Percentiles rank a stretch among this genome's conserved stretches.
These are phyloP conservation scores for Scatophagus argus DNA, from an alignment of 2,113 vertebrate genomes.

Conservation along the genomic window DNA sequence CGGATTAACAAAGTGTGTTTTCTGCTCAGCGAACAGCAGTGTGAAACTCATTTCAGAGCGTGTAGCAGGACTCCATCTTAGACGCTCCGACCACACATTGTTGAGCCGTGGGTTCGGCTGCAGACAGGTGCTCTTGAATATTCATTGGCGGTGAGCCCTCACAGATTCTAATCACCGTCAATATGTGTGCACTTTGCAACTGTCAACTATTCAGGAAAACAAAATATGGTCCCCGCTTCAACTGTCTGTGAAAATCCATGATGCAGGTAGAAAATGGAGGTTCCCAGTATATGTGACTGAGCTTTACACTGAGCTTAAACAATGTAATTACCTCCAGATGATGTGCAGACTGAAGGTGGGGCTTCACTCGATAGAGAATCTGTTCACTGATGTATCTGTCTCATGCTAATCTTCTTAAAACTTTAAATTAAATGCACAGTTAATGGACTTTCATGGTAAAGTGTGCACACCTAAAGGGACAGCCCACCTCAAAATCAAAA, in stretches of 20 bases:
- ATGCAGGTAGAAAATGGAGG: conserved; percentile 47
- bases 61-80: conserved; percentile 54
- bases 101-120: conserved; percentile 59
- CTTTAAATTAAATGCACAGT: not conserved
- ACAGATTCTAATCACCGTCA: conserved; percentile 82
- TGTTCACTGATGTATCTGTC: not conserved
- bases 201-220: conserved; percentile 76
- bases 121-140: conserved; percentile 85
- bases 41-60: conserved; percentile 20
- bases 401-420: not conserved
- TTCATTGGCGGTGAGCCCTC: conserved; percentile 76
- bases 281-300: conserved; percentile 23
- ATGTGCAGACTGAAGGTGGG: not conserved
- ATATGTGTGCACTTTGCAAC: conserved; percentile 80
- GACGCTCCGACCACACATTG: conserved; percentile 58
- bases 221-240: conserved; percentile 67
- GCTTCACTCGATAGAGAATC: not conserved
- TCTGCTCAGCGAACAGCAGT: not conserved
- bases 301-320: conserved; percentile 14
- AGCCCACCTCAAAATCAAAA: no score
- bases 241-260: conserved; percentile 71
- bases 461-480: no score
- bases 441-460: not conserved
- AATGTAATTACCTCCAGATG: conserved; percentile 20
- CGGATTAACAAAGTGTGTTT: not conserved